Base-by-base conservation (phyloP, 2,888 invertebrate genomes). In the Oxytorus armatus region DNA sequence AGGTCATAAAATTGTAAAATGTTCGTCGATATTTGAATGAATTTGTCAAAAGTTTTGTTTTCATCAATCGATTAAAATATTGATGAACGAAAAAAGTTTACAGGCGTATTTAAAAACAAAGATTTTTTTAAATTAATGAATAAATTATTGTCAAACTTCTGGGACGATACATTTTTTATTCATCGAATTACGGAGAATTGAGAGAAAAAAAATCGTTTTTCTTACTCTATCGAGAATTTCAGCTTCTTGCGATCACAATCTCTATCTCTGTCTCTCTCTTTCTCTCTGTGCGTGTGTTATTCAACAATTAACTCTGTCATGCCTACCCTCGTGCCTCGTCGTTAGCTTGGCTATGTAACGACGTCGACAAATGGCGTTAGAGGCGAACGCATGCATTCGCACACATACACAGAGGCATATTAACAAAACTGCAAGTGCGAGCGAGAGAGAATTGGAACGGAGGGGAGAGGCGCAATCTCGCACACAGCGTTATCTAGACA, bases 291-390 rank as follows among this genome's bases (percentile, higher is more conserved):
- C 59, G n/a, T n/a, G n/a, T n/a, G 59, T 75, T 63, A 61, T 76
- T 73, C 61, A 61, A 76, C 79, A 76, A 76, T 80, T 80, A 80
- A 76, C 79, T 80, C 76, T 63, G 79, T 73, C 79, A 68, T 76
- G 76, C 76, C 70, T 65, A 76, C 66, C 76, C 79, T 79, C 72
- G 72, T 68, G 72, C 65, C 79, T 76, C 79, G 79, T 76, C 79
- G 79, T 80, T 73, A 80, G 76, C 61, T 75, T 44, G 66, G 49
- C 79, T 72, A 47, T 76, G 66, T 76, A 76, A 79, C 75, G 65
- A 59, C 76, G 72, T 76, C 76, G 72, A 80, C 76, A 72, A 80
- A 80, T 73, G 76, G 72, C 76, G 72, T 76, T 76, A 76, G 79
- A 72, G 61, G 1, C 61, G 11, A 53, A 29, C 73, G 33, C 18